phyloP scores from a whole-genome alignment of 2,797 vertebrate species.

The Pipistrellus pipistrellus region DNA sequence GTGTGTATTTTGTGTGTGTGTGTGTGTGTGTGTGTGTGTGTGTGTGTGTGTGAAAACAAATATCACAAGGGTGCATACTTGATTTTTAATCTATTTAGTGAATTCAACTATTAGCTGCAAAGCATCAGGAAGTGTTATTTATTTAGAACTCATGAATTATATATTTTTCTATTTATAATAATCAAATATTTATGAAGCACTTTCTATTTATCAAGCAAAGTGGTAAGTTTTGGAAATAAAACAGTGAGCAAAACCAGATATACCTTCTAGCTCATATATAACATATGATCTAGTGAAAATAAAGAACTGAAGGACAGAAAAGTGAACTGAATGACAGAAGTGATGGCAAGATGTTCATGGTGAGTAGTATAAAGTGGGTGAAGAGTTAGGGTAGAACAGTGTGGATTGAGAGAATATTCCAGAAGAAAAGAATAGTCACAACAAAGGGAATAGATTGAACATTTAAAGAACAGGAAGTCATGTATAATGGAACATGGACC shows the following conservation, averaged over 20 bases:
- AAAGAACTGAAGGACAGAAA: not conserved
- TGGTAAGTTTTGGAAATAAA: not conserved
- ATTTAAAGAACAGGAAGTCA: not conserved
- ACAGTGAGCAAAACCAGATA: not conserved
- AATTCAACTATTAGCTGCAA: not conserved
- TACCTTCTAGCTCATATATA: not conserved
- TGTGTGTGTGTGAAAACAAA: not conserved
- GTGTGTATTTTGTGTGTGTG: not conserved
- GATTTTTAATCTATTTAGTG: slow-evolving; percentile 32
- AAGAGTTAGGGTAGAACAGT: not conserved
- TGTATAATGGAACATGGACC: not conserved
- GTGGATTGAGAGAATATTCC: not conserved
- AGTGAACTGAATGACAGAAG: not conserved
- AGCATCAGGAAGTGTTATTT: not conserved
- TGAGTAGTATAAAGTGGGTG: not conserved
- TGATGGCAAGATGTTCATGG: not conserved
- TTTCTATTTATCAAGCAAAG: not conserved
- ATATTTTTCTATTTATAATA: slow-evolving; percentile 3
- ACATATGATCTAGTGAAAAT: not conserved
- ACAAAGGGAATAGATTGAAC: not conserved
- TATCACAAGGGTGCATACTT: not conserved
- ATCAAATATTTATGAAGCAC: not conserved
- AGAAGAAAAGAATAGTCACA: not conserved
- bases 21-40: no score
- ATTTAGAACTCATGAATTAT: not conserved